Evolutionary conservation across 2,113 vertebrate species (phyloP).

Genomic region (Ginglymostoma cirratum): DNA sequence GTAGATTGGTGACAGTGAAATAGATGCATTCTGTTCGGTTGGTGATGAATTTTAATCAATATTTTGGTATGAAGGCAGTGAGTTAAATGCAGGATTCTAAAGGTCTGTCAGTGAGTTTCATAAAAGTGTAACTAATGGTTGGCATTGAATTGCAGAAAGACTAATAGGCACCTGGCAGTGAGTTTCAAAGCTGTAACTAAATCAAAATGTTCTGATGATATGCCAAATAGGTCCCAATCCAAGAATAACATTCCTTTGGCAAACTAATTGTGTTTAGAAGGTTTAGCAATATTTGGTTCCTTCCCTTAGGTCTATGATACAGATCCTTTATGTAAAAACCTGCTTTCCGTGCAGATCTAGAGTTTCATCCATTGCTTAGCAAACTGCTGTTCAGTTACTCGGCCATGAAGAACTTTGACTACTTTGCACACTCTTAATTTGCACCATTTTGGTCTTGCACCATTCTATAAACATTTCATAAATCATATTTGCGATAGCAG

Average conservation of each 20-base stretch:
- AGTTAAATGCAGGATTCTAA: not conserved
- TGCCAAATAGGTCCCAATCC: not conserved
- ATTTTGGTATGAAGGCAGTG: not conserved
- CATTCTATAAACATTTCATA: not conserved
- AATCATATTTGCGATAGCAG: not conserved
- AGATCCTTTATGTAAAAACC: slow-evolving; percentile 5
- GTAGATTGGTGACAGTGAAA: not conserved
- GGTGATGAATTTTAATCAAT: too few relatives aligned
- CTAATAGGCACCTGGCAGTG: not conserved
- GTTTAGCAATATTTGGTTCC: not conserved
- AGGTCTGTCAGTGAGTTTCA: not conserved
- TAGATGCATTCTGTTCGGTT: not conserved
- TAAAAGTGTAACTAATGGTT: slow-evolving; percentile 17
- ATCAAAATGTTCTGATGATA: slow-evolving; percentile 28
- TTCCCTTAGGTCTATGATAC: not conserved
- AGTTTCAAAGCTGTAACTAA: slow-evolving; percentile 8
- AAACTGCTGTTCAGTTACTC: not conserved
- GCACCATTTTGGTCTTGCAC: too few relatives aligned
- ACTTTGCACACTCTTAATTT: not conserved
- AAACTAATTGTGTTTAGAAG: not conserved
- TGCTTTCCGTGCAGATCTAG: not conserved
- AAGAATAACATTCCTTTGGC: slow-evolving; percentile 29
- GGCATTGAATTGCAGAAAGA: not conserved
- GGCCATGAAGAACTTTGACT: not conserved
- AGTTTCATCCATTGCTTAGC: not conserved